Conservation (phyloP, 2,888 invertebrate genomes). For the Meiosimyza platycephala region DNA sequence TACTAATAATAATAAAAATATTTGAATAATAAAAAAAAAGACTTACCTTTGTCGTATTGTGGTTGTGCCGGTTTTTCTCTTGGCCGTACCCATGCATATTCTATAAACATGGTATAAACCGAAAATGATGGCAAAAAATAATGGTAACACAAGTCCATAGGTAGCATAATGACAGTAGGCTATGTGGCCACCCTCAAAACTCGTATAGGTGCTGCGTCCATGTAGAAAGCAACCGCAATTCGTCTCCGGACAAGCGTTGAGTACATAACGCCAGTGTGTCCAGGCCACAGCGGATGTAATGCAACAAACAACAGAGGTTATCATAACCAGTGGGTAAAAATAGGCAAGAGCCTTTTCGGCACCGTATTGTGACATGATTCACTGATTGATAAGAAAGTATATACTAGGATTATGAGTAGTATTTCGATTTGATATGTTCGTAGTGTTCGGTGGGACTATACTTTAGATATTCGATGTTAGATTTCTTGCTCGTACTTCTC, state of each 20-base stretch:
- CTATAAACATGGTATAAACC: conserved; percentile 77
- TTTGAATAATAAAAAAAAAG: background rate
- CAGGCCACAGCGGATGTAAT: conserved; percentile 72
- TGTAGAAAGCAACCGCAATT: conserved; percentile 79
- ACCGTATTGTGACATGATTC: conserved; percentile 60
- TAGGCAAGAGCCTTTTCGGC: conserved; percentile 62
- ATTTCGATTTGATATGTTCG: no score
- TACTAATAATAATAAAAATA: background rate
- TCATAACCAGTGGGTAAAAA: conserved; percentile 62
- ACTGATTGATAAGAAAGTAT: conserved; percentile 40
- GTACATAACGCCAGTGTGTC: conserved; percentile 75
- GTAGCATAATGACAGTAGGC: conserved; percentile 77
- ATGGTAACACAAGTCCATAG: conserved; percentile 74
- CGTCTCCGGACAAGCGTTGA: conserved; percentile 75
- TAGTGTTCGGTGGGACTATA: no score
- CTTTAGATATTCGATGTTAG: no score
- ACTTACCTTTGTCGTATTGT: conserved; percentile 64
- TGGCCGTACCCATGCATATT: conserved; percentile 73
- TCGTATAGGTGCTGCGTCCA: conserved; percentile 72
- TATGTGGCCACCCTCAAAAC: conserved; percentile 75
- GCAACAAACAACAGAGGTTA: conserved; percentile 60
- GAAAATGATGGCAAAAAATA: conserved; percentile 74
- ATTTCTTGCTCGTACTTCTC: no score
- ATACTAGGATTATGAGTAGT: no score
- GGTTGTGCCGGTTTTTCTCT: conserved; percentile 63